phyloP scores from a whole-genome alignment of 1,140 invertebrate genomes.

The Pristionchus pacificus region DNA sequence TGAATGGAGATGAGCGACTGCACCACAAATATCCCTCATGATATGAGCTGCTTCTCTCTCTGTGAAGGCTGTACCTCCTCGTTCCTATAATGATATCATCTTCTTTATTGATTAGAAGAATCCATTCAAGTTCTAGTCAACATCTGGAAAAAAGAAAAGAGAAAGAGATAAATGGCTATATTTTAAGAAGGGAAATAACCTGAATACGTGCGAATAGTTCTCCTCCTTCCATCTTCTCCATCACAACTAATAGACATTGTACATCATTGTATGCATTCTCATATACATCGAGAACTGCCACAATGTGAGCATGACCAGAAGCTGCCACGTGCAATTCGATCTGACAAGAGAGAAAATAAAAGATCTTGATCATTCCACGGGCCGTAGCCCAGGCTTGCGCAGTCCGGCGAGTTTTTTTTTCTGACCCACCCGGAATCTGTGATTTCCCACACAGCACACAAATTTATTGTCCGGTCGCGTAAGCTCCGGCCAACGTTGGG shows the following conservation, averaged over 20 bases:
- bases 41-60: constrained; percentile 77
- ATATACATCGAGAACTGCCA: constrained; percentile 88
- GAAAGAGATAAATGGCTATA: too few species aligned
- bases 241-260: constrained; percentile 86
- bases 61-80: constrained; percentile 45
- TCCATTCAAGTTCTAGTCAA: constrained; percentile 1
- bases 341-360: too few species aligned
- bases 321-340: constrained; percentile 88
- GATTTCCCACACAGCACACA: too few species aligned
- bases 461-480: too few species aligned
- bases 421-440: too few species aligned
- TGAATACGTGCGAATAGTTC: constrained; percentile 94
- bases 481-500: too few species aligned
- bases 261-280: constrained; percentile 85
- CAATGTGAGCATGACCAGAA: constrained; percentile 82
- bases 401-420: too few species aligned
- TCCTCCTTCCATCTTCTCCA: constrained; percentile 98
- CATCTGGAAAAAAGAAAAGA: not conserved
- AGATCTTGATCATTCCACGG: too few species aligned
- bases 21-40: constrained; percentile 90
- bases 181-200: constrained; percentile 64
- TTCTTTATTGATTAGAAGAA: not conserved
- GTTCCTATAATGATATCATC: constrained; percentile 33
- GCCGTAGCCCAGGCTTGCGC: too few species aligned
- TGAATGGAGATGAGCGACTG: constrained; percentile 86